Evolutionary conservation across 2,113 vertebrate species (phyloP).

Genomic region (Edolisoma coerulescens): DNA sequence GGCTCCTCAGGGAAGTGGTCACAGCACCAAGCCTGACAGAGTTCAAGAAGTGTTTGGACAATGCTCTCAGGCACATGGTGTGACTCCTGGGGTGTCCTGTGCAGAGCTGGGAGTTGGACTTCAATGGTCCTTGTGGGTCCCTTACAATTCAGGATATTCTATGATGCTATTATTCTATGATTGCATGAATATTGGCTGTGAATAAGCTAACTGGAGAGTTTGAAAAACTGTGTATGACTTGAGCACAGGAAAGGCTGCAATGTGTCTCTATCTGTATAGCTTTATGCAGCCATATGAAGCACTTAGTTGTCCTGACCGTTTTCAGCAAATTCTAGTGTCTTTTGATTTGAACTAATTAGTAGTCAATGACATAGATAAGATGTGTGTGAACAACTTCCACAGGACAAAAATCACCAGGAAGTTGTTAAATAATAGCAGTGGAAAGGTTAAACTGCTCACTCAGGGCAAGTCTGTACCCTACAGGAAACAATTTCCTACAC

Average conservation of each 20-base stretch:
- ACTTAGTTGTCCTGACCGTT: neutral
- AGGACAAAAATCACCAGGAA: neutral
- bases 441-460: neutral
- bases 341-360: neutral
- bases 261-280: neutral
- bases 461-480: neutral
- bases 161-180: neutral
- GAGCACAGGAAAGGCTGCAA: neutral
- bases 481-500: neutral
- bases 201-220: neutral
- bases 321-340: neutral
- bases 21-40: neutral
- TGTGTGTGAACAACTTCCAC: neutral
- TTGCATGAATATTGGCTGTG: neutral
- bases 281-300: neutral
- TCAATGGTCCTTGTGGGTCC: neutral
- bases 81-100: neutral
- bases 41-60: neutral
- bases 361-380: neutral
- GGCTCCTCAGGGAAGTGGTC: neutral
- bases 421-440: neutral
- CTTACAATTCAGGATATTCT: neutral
- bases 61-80: neutral
- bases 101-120: neutral
- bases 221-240: neutral